Percentiles rank a stretch among this genome's conserved stretches.
phyloP scores from a whole-genome alignment of 2,113 vertebrate species.

The Isurus oxyrinchus region DNA sequence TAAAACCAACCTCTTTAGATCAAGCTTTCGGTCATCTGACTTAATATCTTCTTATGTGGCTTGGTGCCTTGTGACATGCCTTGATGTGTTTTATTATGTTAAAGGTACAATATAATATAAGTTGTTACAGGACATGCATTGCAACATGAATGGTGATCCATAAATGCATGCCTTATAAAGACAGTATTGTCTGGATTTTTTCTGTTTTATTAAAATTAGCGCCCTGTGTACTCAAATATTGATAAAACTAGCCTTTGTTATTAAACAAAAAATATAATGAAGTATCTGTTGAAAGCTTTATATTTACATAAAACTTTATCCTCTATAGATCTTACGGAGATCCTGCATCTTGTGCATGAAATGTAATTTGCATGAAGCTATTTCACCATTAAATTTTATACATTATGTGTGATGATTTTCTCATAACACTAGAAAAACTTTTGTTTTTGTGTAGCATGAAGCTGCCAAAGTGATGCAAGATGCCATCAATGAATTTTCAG shows the following conservation, averaged over 20 bases:
- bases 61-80: background rate
- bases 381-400: background rate
- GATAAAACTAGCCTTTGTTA: background rate
- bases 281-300: background rate
- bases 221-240: background rate
- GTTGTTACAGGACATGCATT: background rate
- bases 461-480: conserved; percentile 93
- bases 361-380: background rate
- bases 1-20: background rate
- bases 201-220: background rate
- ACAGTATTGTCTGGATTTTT: background rate
- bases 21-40: background rate
- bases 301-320: background rate
- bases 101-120: background rate
- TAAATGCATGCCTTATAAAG: background rate
- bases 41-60: background rate
- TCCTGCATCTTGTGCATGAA: background rate
- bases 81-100: background rate
- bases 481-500: conserved; percentile 89
- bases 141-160: background rate
- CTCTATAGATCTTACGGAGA: background rate
- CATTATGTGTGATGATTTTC: background rate
- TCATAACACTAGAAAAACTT: background rate
- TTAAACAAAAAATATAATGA: background rate
- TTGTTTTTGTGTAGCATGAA: conserved; percentile 72